A percentile compares a stretch with the other conserved stretches of the same genome.
Conservation (phyloP, 2,888 invertebrate genomes). For the Agrotis puta region DNA sequence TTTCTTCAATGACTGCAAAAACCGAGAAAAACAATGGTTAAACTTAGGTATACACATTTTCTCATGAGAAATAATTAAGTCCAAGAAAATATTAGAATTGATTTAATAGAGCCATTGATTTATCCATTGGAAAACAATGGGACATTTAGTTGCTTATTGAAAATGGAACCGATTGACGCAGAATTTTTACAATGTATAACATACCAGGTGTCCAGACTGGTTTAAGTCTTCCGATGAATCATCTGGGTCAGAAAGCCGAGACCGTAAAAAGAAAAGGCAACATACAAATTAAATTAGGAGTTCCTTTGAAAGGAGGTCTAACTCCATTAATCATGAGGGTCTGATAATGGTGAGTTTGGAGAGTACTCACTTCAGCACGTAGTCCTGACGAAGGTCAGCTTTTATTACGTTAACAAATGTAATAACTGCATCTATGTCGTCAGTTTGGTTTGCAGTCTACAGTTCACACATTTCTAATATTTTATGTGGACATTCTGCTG, state of each 20-base stretch:
- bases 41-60: conserved; percentile 41
- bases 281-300: conserved; percentile 62
- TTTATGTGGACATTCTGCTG: conserved; percentile 22
- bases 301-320: conserved; percentile 55
- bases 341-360: conserved; percentile 68
- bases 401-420: conserved; percentile 56
- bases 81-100: conserved; percentile 53
- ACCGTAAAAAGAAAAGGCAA: conserved; percentile 57
- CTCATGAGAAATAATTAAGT: conserved; percentile 40
- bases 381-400: conserved; percentile 65
- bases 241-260: conserved; percentile 55
- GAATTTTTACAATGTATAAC: conserved; percentile 50
- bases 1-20: conserved; percentile 16
- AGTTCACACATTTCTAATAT: conserved; percentile 33
- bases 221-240: conserved; percentile 64
- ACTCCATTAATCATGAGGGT: conserved; percentile 68
- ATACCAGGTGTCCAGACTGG: conserved; percentile 42
- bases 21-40: conserved; percentile 21
- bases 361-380: conserved; percentile 67
- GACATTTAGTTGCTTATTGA: conserved; percentile 62
- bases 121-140: conserved; percentile 60
- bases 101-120: conserved; percentile 46
- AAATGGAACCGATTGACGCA: conserved; percentile 53
- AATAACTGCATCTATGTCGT: conserved; percentile 58
- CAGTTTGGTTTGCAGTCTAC: conserved; percentile 43